Evolutionary conservation across 2,888 invertebrate genomes (phyloP), one percentile per base, ranked within the genome.

Genomic region (Acanthoscelides obtectus): DNA sequence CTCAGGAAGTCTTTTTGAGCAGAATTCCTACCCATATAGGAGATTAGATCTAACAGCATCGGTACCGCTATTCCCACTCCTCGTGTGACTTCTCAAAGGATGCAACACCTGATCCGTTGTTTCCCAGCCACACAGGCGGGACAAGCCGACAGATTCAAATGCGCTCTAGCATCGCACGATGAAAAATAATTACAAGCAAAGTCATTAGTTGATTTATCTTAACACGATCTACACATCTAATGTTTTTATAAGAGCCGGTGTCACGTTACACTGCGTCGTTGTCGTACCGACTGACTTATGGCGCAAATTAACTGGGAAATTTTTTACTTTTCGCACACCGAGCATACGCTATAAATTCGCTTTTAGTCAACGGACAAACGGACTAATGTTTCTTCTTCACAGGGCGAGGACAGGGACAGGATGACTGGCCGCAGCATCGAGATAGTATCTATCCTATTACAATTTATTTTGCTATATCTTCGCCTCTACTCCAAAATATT

Each of bases 131-230:
- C 8, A n/a, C n/a, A 17, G 8, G 12, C 5, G 45, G 45, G 25
- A 25, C 25, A 6, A 3, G 3, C 25, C 3, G 3, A 25, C 25
- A 6, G 4, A 6, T 25, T 25, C 25, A 6, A 3, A 45, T 17
- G 1, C 45, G 5, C 45, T 12, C 17, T n/a, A n/a, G n/a, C n/a
- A n/a, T 12, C 45, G 45, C 45, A 12, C 45, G 45, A 45, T 45
- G 45, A 45, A 45, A 45, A 45, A 45, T 45, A 74, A 76, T 75
- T 76, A 76, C 76, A 71, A 69, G 75, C 70, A 77, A 69, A 74
- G 72, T 76, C 75, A 75, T 77, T 77, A 75, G 74, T 75, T 77
- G 74, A 76, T 75, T 75, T 76, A 77, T 76, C 75, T 74, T 67
- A 71, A 73, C 74, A 75, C 72, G 72, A 73, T 75, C 73, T 74